These are phyloP conservation scores for Drosophila truncata DNA, from an alignment of 1,140 invertebrate species.

Conservation along the genomic window DNA sequence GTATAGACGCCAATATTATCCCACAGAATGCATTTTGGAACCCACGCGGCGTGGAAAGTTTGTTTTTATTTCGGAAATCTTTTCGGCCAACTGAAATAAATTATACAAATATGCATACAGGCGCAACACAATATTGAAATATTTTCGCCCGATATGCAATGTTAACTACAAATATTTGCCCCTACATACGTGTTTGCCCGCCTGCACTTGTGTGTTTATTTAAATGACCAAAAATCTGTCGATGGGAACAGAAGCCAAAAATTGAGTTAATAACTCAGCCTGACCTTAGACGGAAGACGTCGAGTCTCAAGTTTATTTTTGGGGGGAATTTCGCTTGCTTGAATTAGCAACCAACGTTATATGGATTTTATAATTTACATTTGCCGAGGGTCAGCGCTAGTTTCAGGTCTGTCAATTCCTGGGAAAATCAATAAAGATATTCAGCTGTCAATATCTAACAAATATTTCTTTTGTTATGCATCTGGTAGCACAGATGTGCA, in stretches of 20 bases:
- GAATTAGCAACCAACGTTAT: slow-evolving; percentile 64
- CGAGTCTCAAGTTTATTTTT: slow-evolving; percentile 24
- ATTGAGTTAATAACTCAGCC: slow-evolving; percentile 76
- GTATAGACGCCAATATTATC: slow-evolving; percentile 26
- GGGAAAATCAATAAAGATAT: slow-evolving; percentile 49
- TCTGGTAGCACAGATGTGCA: slow-evolving; percentile 2
- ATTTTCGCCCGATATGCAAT: slow-evolving; percentile 54
- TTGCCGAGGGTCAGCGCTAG: slow-evolving; percentile 47
- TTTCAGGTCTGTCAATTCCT: slow-evolving; percentile 34
- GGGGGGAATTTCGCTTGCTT: slow-evolving; percentile 63
- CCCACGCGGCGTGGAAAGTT: slow-evolving; percentile 51
- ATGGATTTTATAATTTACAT: slow-evolving; percentile 61
- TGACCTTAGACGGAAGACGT: slow-evolving; percentile 52
- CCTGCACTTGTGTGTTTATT: slow-evolving; percentile 64
- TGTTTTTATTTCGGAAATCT: slow-evolving; percentile 62
- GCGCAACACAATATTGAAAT: slow-evolving; percentile 36
- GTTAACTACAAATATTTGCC: slow-evolving; percentile 45
- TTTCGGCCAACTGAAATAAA: slow-evolving; percentile 55
- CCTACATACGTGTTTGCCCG: slow-evolving; percentile 12
- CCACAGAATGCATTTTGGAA: slow-evolving; percentile 49
- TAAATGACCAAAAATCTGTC: slow-evolving; percentile 69
- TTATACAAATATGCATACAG: slow-evolving; percentile 33
- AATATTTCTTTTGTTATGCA: slow-evolving; percentile 36
- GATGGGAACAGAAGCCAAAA: slow-evolving; percentile 69
- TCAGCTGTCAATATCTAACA: slow-evolving; percentile 35